Percentiles rank a stretch among this genome's conserved stretches.
Conservation (phyloP, 2,888 invertebrate species). For the Chelonus formosanus region DNA sequence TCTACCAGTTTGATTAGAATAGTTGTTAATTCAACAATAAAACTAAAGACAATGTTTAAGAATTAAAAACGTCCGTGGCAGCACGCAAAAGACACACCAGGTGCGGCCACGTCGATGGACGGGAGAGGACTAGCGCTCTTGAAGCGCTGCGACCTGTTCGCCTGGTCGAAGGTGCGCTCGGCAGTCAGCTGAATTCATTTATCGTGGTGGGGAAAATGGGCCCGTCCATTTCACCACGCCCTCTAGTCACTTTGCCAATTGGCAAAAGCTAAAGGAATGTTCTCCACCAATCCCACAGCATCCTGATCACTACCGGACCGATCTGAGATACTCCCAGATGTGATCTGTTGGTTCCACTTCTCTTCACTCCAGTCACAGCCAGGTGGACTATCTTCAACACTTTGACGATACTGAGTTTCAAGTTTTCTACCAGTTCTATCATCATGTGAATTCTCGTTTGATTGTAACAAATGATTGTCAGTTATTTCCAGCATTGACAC, state of each 20-base stretch:
- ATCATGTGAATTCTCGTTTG: too few species aligned
- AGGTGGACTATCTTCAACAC: too few species aligned
- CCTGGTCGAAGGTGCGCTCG: conserved; percentile 52
- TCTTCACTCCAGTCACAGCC: not conserved
- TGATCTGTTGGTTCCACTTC: conserved; percentile 1
- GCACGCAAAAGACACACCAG: conserved; percentile 53
- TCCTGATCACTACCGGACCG: conserved; percentile 29
- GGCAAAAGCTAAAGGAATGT: conserved; percentile 20
- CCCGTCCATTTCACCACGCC: conserved; percentile 38
- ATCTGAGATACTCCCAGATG: conserved; percentile 15
- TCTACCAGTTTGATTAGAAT: not conserved
- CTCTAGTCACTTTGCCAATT: conserved; percentile 41
- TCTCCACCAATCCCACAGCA: conserved; percentile 45
- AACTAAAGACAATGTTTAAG: conserved; percentile 2
- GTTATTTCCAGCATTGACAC: too few species aligned
- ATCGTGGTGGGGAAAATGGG: conserved; percentile 30
- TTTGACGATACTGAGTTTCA: too few species aligned
- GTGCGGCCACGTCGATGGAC: conserved; percentile 63
- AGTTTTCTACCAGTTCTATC: too few species aligned
- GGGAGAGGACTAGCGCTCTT: conserved; percentile 62
- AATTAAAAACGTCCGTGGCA: conserved; percentile 41
- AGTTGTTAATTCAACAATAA: conserved; percentile 17
- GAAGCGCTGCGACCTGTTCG: conserved; percentile 59
- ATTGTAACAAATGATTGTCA: too few species aligned
- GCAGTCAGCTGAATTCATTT: conserved; percentile 40